Evolutionary conservation across 2,797 vertebrate genomes (phyloP).

Genomic region (Acrossocheilus wenchowensis): DNA sequence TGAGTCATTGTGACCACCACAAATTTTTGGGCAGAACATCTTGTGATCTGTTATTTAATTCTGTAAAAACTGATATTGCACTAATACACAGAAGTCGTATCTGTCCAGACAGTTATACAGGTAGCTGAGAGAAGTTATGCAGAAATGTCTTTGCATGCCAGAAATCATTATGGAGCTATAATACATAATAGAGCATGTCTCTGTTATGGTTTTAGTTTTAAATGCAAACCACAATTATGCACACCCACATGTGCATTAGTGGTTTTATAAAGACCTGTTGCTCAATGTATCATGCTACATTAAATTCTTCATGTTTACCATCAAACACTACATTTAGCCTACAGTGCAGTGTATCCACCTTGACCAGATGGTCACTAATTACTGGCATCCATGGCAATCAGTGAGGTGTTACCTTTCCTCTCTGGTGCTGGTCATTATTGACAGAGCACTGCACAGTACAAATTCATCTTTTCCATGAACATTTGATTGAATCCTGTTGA

Average conservation of each 20-base stretch:
- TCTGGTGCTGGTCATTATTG: background rate
- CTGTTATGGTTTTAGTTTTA: conserved; percentile 5
- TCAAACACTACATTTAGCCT: background rate
- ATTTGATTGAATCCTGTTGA: background rate
- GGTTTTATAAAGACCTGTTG: background rate
- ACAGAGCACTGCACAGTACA: background rate
- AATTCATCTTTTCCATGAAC: background rate
- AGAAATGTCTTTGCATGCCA: background rate
- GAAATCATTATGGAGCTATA: background rate
- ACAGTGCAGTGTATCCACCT: background rate
- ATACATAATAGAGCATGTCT: conserved; percentile 7
- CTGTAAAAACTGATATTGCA: background rate
- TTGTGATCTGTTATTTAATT: conserved; percentile 10
- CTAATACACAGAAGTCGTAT: background rate
- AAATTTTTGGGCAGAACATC: background rate
- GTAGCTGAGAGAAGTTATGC: background rate
- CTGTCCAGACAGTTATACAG: background rate
- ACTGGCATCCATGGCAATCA: conserved; percentile 6
- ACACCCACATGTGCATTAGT: conserved; percentile 14
- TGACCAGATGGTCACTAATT: conserved; percentile 4
- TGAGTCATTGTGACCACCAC: conserved; percentile 21
- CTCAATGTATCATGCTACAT: background rate
- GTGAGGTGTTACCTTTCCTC: conserved; percentile 3
- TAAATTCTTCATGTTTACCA: background rate
- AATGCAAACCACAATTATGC: background rate